Evolutionary conservation across 2,797 vertebrate species (phyloP), one percentile per base, ranked within the genome.

Genomic region (Catostomus latipinnis): DNA sequence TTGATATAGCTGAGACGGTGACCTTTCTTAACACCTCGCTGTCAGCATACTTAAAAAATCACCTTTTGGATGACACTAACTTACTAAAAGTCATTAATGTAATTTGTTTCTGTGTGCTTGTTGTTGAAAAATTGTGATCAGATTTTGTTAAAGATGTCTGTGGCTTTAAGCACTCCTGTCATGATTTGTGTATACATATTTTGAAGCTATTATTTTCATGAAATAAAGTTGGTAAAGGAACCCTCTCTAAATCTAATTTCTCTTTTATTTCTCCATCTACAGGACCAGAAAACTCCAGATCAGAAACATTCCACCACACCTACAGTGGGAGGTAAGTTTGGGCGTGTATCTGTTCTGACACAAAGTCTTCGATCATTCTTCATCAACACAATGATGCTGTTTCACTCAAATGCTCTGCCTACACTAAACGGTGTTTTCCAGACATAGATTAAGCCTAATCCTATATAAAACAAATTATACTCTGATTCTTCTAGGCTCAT

Each of bases 221-320:
- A 34, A 53, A 52, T 10, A 56, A 57, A 52, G 14, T 6, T 46
- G 46, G 16, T 14, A 6, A 50, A 34, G 8, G 7, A 45, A n/a
- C 49, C 22, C n/a, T 68, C 54, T 49, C 12, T 56, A 14, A 72
- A 77, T 7, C 43, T 9, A 0, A 10, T 70, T 70, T 73, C 16
- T 70, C 18, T 71, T 18, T 18, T 34, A 6, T 78, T 0, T 56
- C 82, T 88, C 9, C 82, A 56, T 80, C 84, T 79, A 14, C 90
- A 98, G 97, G 94, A 98, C 96, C 90, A 95, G 96, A 89, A 98
- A 98, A 79, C 96, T 98, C 85, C 97, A 98, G 88, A 98, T 98
- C 89, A 91, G 96, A 86, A 98, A 98, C 90, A 98, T 98, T 74
- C 97, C 97, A 1, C 97, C 97, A 45, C 96, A 98, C 91, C 93